These are phyloP conservation scores for Neodiprion virginianus DNA, from an alignment of 1,140 invertebrate genomes.

Conservation along the genomic window DNA sequence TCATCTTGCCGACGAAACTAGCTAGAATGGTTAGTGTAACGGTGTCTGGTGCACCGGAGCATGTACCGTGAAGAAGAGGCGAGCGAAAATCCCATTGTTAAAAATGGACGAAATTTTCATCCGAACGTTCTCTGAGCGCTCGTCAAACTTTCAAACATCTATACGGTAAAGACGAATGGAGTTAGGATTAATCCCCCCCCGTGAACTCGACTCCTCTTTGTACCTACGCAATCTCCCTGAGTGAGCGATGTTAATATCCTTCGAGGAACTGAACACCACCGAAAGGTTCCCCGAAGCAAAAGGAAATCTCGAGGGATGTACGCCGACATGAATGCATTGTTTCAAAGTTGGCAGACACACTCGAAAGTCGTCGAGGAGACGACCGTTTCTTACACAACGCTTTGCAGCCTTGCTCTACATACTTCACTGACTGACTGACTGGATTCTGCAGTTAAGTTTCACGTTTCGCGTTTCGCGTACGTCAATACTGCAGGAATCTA, in stretches of 20 bases:
- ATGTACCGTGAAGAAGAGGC: background rate
- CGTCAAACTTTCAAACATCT: background rate
- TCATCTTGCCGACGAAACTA: background rate
- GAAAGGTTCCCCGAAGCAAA: background rate
- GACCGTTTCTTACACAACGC: background rate
- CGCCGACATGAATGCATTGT: background rate
- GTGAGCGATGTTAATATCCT: background rate
- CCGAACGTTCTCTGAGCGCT: background rate
- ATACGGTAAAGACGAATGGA: background rate
- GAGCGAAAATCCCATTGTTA: background rate
- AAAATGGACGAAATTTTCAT: slow-evolving; percentile 1
- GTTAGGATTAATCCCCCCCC: background rate
- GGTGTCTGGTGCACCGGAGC: background rate
- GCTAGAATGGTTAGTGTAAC: background rate
- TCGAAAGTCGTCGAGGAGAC: background rate
- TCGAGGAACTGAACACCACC: background rate
- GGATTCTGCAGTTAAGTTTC: background rate
- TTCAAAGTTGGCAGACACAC: slow-evolving; percentile 5
- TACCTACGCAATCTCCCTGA: slow-evolving; percentile 1
- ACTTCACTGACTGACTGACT: background rate
- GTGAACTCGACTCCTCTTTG: background rate
- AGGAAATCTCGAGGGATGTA: background rate
- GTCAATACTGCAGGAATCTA: background rate
- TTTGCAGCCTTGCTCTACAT: background rate
- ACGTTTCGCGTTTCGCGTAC: background rate